These are phyloP conservation scores for Tribolium madens DNA, from an alignment of 1,140 invertebrate species.

Conservation along the genomic window DNA sequence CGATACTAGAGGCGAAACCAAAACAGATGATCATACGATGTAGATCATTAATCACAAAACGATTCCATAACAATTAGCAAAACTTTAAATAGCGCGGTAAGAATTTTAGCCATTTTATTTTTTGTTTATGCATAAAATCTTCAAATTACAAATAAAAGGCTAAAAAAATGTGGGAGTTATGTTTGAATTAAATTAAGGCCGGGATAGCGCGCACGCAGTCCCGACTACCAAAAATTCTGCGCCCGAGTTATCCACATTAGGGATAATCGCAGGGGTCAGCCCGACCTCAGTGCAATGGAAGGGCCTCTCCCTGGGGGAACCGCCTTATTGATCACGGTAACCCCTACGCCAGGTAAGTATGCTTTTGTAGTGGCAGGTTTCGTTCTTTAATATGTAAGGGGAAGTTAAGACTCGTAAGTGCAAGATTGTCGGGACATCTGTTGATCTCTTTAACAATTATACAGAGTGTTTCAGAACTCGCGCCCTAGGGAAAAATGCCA, in stretches of 20 bases:
- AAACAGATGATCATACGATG: too few species aligned
- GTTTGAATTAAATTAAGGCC: neutral
- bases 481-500: too few species aligned
- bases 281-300: constrained; percentile 41
- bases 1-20: too few species aligned
- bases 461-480: too few species aligned
- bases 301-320: constrained; percentile 69
- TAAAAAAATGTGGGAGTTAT: too few species aligned
- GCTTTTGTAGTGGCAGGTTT: neutral
- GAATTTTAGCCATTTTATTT: too few species aligned
- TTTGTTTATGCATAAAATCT: too few species aligned
- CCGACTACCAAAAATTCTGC: neutral
- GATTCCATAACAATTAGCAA: too few species aligned
- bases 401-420: neutral
- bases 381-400: neutral
- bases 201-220: neutral
- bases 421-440: neutral
- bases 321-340: constrained; percentile 76
- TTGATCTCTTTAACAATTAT: neutral
- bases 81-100: too few species aligned
- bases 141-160: too few species aligned
- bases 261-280: constrained; percentile 40
- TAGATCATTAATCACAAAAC: too few species aligned
- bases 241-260: constrained; percentile 4
- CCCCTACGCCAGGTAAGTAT: constrained; percentile 55